phyloP scores from a whole-genome alignment of 2,113 vertebrate species.

The human (Homo sapiens) region DNA sequence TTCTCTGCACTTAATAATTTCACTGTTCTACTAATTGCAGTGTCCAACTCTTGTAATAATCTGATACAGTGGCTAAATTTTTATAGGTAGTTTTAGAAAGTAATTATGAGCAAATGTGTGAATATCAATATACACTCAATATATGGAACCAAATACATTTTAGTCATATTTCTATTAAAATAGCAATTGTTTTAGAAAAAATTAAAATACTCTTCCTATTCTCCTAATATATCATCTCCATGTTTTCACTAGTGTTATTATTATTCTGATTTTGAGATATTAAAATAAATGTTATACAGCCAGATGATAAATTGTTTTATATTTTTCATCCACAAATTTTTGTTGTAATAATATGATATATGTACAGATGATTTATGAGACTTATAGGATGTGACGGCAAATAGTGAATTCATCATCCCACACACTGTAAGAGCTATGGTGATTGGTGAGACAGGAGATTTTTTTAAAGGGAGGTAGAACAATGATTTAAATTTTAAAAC shows the following conservation, averaged over 20 bases:
- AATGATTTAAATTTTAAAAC: neutral
- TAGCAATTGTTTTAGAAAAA: neutral
- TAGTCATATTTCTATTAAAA: neutral
- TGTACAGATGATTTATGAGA: neutral
- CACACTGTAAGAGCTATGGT: neutral
- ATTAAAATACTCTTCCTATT: neutral
- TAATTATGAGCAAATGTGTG: neutral
- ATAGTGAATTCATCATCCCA: neutral
- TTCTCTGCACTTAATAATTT: neutral
- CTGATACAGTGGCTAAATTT: neutral
- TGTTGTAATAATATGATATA: neutral
- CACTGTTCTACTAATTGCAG: neutral
- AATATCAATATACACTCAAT: neutral
- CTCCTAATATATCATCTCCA: neutral
- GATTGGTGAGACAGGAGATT: neutral
- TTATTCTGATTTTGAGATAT: neutral
- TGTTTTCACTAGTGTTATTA: neutral
- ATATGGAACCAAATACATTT: neutral
- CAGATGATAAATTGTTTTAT: neutral
- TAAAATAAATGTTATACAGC: neutral
- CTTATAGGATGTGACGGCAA: neutral
- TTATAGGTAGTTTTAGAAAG: neutral
- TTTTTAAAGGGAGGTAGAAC: neutral
- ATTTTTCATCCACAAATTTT: neutral
- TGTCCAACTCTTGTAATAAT: neutral